A percentile compares a stretch with the other conserved stretches of the same genome.
Evolutionary conservation across 1,140 invertebrate genomes (phyloP).

Genomic region (Procambarus clarkii): DNA sequence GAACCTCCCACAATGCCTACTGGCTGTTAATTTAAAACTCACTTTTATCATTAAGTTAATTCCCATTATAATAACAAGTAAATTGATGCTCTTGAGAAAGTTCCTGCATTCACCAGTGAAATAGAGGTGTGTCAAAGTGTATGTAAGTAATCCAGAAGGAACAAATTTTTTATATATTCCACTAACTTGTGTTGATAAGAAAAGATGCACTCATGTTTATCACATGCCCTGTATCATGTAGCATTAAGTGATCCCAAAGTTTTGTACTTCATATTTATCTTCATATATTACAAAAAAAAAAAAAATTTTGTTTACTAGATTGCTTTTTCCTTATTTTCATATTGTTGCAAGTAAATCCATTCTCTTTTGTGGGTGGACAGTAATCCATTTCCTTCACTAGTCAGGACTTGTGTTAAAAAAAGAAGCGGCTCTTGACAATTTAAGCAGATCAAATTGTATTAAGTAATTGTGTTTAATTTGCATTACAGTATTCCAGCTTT

Average conservation of each 20-base stretch:
- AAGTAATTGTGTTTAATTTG: background rate
- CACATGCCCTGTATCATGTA: constrained; percentile 61
- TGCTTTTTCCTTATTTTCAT: background rate
- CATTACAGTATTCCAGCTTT: background rate
- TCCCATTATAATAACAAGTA: background rate
- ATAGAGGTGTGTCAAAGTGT: constrained; percentile 53
- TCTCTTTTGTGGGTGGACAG: background rate
- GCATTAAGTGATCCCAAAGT: constrained; percentile 26
- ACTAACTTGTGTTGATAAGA: constrained; percentile 66
- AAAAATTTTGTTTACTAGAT: background rate
- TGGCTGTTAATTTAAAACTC: background rate
- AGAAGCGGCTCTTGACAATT: background rate
- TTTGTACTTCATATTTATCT: constrained; percentile 1
- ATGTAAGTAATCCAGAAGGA: constrained; percentile 46
- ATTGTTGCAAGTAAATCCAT: background rate
- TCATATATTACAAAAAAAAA: background rate
- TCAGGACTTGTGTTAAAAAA: background rate
- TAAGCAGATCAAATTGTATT: background rate
- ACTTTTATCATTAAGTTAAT: background rate
- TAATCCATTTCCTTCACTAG: background rate
- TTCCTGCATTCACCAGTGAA: constrained; percentile 46
- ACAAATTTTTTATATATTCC: constrained; percentile 64
- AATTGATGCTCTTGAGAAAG: constrained; percentile 22
- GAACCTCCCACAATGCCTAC: background rate
- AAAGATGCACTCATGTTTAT: constrained; percentile 67